Evolutionary conservation across 1,140 invertebrate genomes (phyloP), one percentile per base, ranked within the genome.

Genomic region (Aporrectodea caliginosa): DNA sequence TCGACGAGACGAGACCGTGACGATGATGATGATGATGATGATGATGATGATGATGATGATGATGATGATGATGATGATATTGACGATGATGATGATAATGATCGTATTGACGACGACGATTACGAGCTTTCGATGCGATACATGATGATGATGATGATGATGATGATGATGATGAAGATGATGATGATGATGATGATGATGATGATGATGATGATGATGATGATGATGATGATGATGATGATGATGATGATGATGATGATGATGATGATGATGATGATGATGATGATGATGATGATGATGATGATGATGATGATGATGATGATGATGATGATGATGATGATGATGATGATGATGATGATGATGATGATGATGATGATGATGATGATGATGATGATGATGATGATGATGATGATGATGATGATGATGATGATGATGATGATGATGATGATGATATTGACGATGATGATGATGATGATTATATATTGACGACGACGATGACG

Each of bases 401-500:
- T 68, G 58, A 68, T 16, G 58, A 14, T 68, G 58, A 14, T 68
- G 58, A 14, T 68, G 58, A 16, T 68, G 58, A 14, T 68, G 14
- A 14, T 68, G 0, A 29, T n/a, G 29, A 74, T 74, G 29, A 16
- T 32, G 73, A 74, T 6, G 1, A 31, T 1, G 73, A 6, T 34
- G 73, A 31, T 14, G 16, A 31, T 1, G 14, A 16, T 73, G 29
- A 14, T 30, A 30, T 16, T 12, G 29, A 73, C 71, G 29, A 16
- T 30, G 1, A 74, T 12, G 34, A 58, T 1, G 58, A n/a, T 2
- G 75, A 77, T 58, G 35, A 77, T 58, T 22, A 33, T 33, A 76
- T 76, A 29, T 30, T 73, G 73, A 74, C n/a, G 73, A 74, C 32
- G 72, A 73, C 27, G 31, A 75, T n/a, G n/a, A n/a, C n/a, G n/a